Conservation (phyloP, 1,140 invertebrate species). For the Zaprionus inermis region DNA sequence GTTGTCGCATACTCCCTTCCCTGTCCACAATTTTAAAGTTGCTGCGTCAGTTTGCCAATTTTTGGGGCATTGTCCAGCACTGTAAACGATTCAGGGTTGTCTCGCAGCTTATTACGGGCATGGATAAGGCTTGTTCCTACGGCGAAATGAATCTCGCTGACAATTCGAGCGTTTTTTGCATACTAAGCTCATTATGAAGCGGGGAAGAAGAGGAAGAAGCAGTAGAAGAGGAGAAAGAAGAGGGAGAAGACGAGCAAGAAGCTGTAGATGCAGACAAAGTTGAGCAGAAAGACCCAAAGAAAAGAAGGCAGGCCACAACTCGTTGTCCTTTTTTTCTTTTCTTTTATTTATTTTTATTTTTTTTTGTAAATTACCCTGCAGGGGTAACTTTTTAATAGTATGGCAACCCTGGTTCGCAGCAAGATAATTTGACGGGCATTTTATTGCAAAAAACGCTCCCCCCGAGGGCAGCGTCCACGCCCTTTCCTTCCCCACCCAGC, state of each 20-base stretch:
- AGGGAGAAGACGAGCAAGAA: neutral
- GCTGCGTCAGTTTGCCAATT: constrained; percentile 23
- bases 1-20: constrained; percentile 1
- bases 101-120: too few relatives aligned
- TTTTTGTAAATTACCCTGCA: constrained; percentile 8
- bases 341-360: constrained; percentile 31
- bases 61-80: constrained; percentile 24
- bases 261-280: constrained; percentile 20
- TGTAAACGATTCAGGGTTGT: neutral
- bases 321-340: constrained; percentile 47
- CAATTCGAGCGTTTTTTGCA: constrained; percentile 71
- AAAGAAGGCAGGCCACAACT: constrained; percentile 33
- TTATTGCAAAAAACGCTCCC: constrained; percentile 69
- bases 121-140: constrained; percentile 10
- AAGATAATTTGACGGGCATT: constrained; percentile 69
- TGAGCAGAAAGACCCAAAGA: constrained; percentile 42
- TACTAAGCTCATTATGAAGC: constrained; percentile 78
- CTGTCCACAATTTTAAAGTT: constrained; percentile 45
- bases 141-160: constrained; percentile 73
- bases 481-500: constrained; percentile 6
- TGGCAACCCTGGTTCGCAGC: constrained; percentile 16
- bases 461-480: constrained; percentile 54
- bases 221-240: neutral
- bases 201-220: neutral
- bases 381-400: constrained; percentile 75